phyloP scores from a whole-genome alignment of 2,113 vertebrate species.

The Thermophis baileyi region DNA sequence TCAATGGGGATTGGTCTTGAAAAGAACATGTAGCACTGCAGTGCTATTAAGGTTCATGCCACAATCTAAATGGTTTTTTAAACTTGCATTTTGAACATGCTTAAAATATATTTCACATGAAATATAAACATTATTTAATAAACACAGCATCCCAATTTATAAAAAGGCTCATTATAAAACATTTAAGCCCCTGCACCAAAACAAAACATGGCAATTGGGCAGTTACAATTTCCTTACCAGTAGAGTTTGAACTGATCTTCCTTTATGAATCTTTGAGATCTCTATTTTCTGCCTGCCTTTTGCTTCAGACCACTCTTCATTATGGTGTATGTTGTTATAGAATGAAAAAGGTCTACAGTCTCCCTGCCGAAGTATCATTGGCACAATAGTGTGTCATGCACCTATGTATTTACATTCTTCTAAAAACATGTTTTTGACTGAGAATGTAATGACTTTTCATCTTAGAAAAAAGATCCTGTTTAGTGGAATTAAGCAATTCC shows the following conservation, averaged over 20 bases:
- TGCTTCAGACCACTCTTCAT: not conserved
- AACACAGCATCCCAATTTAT: not conserved
- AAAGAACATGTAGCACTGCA: not conserved
- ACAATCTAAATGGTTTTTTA: not conserved
- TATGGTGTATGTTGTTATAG: not conserved
- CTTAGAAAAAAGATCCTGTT: not conserved
- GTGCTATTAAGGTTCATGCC: not conserved
- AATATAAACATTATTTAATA: not conserved
- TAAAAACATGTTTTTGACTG: not conserved
- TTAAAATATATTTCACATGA: not conserved
- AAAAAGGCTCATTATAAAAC: not conserved
- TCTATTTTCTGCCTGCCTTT: not conserved
- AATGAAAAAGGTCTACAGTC: constrained; percentile 1
- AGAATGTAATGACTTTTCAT: not conserved
- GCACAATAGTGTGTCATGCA: constrained; percentile 4
- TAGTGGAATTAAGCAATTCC: constrained; percentile 12
- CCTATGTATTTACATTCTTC: not conserved
- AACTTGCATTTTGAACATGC: not conserved
- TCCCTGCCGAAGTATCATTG: constrained; percentile 24
- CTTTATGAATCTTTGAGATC: not conserved
- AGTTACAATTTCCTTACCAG: not conserved
- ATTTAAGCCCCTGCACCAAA: not conserved
- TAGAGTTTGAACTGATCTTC: not conserved
- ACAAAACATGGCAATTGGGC: not conserved
- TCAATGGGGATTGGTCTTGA: not conserved